A percentile compares a stretch with the other conserved stretches of the same genome.
These are phyloP conservation scores for Hirtodrosophila confusa DNA, from an alignment of 2,888 invertebrate species.

Conservation along the genomic window DNA sequence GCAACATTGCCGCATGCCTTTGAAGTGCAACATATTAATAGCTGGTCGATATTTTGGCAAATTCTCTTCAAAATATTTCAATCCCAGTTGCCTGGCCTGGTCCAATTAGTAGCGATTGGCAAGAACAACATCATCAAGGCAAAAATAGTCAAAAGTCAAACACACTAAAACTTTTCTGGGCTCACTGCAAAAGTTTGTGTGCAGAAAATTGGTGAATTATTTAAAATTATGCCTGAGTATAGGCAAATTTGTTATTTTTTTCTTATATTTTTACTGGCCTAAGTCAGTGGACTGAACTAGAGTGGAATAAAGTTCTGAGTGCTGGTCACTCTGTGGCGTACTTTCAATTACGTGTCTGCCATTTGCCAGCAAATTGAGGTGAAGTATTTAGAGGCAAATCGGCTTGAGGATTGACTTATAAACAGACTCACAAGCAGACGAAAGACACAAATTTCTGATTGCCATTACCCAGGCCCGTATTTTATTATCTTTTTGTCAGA, in stretches of 20 bases:
- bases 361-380: slow-evolving; percentile 64
- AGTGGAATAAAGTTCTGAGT: slow-evolving; percentile 23
- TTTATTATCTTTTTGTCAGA: slow-evolving; percentile 51
- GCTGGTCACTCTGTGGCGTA: background rate
- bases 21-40: slow-evolving; percentile 20
- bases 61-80: slow-evolving; percentile 29
- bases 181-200: slow-evolving; percentile 38
- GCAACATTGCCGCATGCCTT: slow-evolving; percentile 1
- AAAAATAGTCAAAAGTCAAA: slow-evolving; percentile 55
- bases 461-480: slow-evolving; percentile 8
- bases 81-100: slow-evolving; percentile 20
- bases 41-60: slow-evolving; percentile 15
- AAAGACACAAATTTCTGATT: slow-evolving; percentile 29
- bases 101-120: slow-evolving; percentile 64
- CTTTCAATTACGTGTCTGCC: slow-evolving; percentile 46
- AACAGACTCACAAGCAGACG: slow-evolving; percentile 38
- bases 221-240: slow-evolving; percentile 55
- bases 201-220: slow-evolving; percentile 62
- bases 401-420: slow-evolving; percentile 53
- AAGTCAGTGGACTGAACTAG: slow-evolving; percentile 8
- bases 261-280: background rate
- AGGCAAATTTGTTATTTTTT: slow-evolving; percentile 20
- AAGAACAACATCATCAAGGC: slow-evolving; percentile 57
- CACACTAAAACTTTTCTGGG: slow-evolving; percentile 26
- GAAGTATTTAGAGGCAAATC: slow-evolving; percentile 65